These are phyloP conservation scores for Neopipo cinnamomea DNA, from an alignment of 2,113 vertebrate species.

Conservation along the genomic window DNA sequence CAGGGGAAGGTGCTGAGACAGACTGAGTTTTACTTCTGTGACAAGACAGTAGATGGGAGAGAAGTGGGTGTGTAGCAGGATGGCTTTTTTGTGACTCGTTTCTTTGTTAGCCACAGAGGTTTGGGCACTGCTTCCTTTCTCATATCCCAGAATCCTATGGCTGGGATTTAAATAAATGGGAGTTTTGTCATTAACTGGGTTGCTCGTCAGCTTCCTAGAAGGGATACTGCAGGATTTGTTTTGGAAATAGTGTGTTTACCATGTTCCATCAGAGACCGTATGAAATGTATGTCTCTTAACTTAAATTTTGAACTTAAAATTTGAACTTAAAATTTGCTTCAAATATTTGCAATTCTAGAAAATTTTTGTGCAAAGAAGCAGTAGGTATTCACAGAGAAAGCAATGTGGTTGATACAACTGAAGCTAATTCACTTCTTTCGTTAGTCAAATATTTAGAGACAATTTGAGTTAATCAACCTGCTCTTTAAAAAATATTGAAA, in stretches of 20 bases:
- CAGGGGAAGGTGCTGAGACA: neutral
- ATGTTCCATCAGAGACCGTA: accelerated
- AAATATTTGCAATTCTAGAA: neutral
- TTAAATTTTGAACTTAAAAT: too few relatives aligned
- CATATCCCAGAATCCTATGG: neutral
- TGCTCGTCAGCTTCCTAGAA: neutral
- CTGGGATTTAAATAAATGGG: neutral
- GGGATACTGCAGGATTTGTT: neutral
- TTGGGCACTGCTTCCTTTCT: neutral
- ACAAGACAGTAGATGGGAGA: neutral
- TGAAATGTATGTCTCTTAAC: neutral
- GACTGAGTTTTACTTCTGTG: neutral
- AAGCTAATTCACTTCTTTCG: neutral
- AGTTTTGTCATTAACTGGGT: neutral
- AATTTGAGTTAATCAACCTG: neutral
- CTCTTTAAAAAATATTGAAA: neutral
- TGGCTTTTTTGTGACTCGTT: neutral
- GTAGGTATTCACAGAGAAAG: neutral
- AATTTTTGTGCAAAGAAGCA: neutral
- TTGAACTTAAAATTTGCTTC: neutral
- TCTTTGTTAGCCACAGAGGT: neutral
- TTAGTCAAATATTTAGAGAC: conserved; percentile 29
- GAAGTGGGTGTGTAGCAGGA: neutral
- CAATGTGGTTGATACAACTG: neutral
- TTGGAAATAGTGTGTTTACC: neutral